Evolutionary conservation across 2,113 vertebrate genomes (phyloP).

Genomic region (Corvus hawaiiensis): DNA sequence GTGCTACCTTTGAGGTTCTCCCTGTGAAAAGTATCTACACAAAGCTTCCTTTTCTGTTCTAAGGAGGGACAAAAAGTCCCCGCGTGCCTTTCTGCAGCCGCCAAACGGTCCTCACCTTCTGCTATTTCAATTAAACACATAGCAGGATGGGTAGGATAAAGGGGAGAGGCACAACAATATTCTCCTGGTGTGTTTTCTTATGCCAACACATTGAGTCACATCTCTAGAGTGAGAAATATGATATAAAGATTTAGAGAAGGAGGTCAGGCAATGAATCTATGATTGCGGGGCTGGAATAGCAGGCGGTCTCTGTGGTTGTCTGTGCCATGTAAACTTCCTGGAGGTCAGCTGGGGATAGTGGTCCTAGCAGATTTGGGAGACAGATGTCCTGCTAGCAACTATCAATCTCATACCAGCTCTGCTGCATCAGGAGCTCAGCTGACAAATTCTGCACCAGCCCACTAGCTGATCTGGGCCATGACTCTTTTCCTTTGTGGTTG

Average conservation of each 20-base stretch:
- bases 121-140: conserved; percentile 47
- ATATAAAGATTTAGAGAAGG: conserved; percentile 42
- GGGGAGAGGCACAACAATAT: conserved; percentile 6
- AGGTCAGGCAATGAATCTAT: conserved; percentile 35
- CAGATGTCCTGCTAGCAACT: not conserved
- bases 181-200: not conserved
- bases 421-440: not conserved
- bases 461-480: not conserved
- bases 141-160: conserved; percentile 21
- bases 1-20: not conserved
- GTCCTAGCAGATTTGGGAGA: not conserved
- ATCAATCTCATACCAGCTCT: not conserved
- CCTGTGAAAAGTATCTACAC: not conserved
- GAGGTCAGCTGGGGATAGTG: conserved; percentile 51
- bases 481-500: conserved; percentile 18
- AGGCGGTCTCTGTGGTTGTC: not conserved
- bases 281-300: conserved; percentile 30
- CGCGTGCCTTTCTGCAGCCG: not conserved
- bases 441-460: not conserved
- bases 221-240: conserved; percentile 52
- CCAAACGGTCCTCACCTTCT: not conserved
- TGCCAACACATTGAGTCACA: conserved; percentile 53
- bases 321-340: not conserved
- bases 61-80: not conserved
- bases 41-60: not conserved